Evolutionary conservation across 1,140 invertebrate species (phyloP).

Genomic region (Drosophila sp.): DNA sequence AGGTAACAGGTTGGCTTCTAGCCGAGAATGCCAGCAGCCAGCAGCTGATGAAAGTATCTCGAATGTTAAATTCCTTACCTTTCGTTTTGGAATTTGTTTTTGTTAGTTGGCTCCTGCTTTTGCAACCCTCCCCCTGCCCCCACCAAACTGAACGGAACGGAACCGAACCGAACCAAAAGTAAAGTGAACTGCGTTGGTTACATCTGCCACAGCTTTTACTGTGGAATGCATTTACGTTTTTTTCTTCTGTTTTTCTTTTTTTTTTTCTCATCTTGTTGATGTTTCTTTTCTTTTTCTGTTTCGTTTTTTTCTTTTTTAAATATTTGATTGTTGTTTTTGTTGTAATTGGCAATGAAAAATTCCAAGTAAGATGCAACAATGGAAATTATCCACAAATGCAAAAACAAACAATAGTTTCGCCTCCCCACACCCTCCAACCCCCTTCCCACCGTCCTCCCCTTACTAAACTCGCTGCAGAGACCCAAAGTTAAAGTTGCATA

Average conservation of each 20-base stretch:
- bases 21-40: slow-evolving; percentile 38
- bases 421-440: neutral
- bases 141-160: neutral
- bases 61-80: slow-evolving; percentile 57
- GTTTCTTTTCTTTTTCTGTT: slow-evolving; percentile 17
- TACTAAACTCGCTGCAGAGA: slow-evolving; percentile 1
- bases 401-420: slow-evolving; percentile 8
- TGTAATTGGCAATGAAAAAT: slow-evolving; percentile 63
- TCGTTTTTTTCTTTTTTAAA: slow-evolving; percentile 24
- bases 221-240: slow-evolving; percentile 55
- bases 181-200: slow-evolving; percentile 9
- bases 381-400: slow-evolving; percentile 31
- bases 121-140: neutral
- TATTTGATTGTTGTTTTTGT: slow-evolving; percentile 19
- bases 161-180: slow-evolving; percentile 3
- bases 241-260: neutral
- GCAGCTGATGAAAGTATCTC: slow-evolving; percentile 59
- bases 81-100: slow-evolving; percentile 61
- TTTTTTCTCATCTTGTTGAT: slow-evolving; percentile 10
- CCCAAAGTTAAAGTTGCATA: slow-evolving; percentile 10
- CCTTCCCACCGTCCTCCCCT: neutral
- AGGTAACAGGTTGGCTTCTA: slow-evolving; percentile 50
- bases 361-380: slow-evolving; percentile 54
- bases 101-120: slow-evolving; percentile 17
- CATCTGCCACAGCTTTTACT: slow-evolving; percentile 30